Base-by-base conservation (phyloP, 2,888 invertebrate genomes). In the Drosophila suboccidentalis region DNA sequence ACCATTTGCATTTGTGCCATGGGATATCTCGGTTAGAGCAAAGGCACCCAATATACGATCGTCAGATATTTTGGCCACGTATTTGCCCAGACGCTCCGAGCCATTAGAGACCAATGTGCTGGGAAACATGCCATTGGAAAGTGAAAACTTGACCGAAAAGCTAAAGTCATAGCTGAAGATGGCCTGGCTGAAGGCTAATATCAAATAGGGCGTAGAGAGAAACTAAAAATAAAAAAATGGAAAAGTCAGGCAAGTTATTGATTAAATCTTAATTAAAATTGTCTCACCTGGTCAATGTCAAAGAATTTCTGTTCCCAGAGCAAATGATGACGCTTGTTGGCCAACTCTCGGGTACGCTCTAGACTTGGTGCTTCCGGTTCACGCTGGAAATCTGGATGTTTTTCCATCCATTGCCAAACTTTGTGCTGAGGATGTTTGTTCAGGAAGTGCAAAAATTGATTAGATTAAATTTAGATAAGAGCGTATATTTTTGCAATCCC, bases 21-120 rank as follows among this genome's bases (percentile, higher is more conserved):
- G 98, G 0, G 96, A 95, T 9, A 98, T 95, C 93, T 98, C 98
- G 0, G 98, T 98, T 47, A 98, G 92, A 0, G 97, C 97, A 92
- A 97, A 98, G 83, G 97, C 96, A 4, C 96, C 96, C 76, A 94
- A 87, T 61, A 95, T 94, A 93, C 95, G 86, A 59, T 90, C 87
- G 13, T 89, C 84, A 1, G 80, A 58, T 38, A 87, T 89, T 67
- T 90, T 90, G 0, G 88, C 94, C 0, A 95, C 91, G 71, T 94
- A 93, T 39, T 94, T 93, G 44, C 92, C 92, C 81, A 96, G 95
- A 50, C 96, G 94, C 0, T 94, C 93, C 1, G 94, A 94, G 0
- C 96, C 96, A 72, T 95, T 93, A 10, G 95, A 94, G 50, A 94
- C 93, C 46, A 96, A 93, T 0, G 95, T 94, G 82, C 94, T 95